These are phyloP conservation scores for Triops cancriformis DNA, from an alignment of 1,140 invertebrate species.

Conservation along the genomic window DNA sequence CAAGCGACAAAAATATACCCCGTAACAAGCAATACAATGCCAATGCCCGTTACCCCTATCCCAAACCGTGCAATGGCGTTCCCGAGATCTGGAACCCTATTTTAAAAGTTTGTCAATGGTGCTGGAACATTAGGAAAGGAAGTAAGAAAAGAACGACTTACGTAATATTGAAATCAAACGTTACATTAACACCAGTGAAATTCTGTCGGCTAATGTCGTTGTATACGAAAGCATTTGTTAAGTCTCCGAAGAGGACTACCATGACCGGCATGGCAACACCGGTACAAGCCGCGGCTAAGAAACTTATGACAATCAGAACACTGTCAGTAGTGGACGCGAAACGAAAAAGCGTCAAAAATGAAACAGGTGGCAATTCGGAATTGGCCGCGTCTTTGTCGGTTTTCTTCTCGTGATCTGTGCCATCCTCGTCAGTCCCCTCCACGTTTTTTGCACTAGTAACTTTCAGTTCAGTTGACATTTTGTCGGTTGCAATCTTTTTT, in stretches of 20 bases:
- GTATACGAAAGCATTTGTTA: constrained; percentile 36
- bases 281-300: constrained; percentile 32
- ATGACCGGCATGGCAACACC: constrained; percentile 35
- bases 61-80: constrained; percentile 46
- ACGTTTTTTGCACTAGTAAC: background rate
- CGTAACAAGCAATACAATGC: constrained; percentile 48
- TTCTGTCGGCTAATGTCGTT: constrained; percentile 26
- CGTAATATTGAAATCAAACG: constrained; percentile 23
- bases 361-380: constrained; percentile 4
- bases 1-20: constrained; percentile 53
- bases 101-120: background rate
- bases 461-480: background rate
- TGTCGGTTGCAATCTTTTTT: background rate
- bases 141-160: background rate
- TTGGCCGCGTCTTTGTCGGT: background rate
- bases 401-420: constrained; percentile 19
- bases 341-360: constrained; percentile 30
- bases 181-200: constrained; percentile 15
- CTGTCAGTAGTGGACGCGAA: constrained; percentile 33
- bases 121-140: background rate
- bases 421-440: background rate
- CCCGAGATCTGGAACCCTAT: constrained; percentile 34
- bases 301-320: constrained; percentile 31
- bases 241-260: constrained; percentile 36
- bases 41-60: constrained; percentile 50